Evolutionary conservation across 1,140 invertebrate species (phyloP), one percentile per base, ranked within the genome.

Genomic region (Penaeus chinensis): DNA sequence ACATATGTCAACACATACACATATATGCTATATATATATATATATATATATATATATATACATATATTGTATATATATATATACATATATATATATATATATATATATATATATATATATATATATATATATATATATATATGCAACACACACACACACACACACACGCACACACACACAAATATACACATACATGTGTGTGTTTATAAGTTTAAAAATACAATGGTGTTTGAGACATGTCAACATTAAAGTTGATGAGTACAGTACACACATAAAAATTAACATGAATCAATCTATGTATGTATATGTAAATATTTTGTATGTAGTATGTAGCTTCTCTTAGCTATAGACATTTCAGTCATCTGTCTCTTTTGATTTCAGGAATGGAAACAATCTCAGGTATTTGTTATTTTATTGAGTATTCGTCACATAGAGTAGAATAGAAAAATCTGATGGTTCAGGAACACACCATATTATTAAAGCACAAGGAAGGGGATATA

Each of bases 371-470:
- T 74, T 32, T 74, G 24, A 11, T n/a, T 74, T 24, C 5, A 74
- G 27, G 71, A 18, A 32, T 13, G 19, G 24, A n/a, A 32, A 24
- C 69, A 20, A 19, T n/a, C 10, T 18, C 37, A 3, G 16, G 37
- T 74, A 24, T 74, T 32, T 74, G n/a, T 74, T 27, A 65, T 69
- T 82, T 82, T 84, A 84, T 85, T 85, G 84, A 85, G 84, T 85
- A 85, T 85, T 85, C 62, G 84, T 85, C 84, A 85, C 84, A 85
- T 85, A 85, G 84, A 85, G 61, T 79, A 85, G 84, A 85, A 85
- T 85, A 85, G 76, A 85, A 85, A 85, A 85, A 85, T 79, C 61
- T 79, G 62, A 63, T 78, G 74, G 84, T 74, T 61, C 62, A 85
- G 84, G 61, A 62, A 85, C 84, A 61, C 84, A 65, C 79, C 65